phyloP scores from a whole-genome alignment of 1,140 invertebrate genomes.

The Drosophila pandora region DNA sequence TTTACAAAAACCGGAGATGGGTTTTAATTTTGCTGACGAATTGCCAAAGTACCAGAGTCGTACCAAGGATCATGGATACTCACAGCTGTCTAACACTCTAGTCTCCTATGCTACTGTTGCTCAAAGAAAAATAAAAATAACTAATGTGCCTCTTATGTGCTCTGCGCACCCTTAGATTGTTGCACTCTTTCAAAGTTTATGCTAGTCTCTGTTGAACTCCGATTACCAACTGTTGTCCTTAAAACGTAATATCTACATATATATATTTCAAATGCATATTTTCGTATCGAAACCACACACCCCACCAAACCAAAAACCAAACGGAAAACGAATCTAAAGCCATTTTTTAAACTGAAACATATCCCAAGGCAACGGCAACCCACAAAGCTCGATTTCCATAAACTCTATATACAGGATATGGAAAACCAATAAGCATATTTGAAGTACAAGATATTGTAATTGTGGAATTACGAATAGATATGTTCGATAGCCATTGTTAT shows the following conservation, averaged over 20 bases:
- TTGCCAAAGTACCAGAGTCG: constrained; percentile 31
- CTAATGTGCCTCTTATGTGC: constrained; percentile 69
- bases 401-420: not conserved
- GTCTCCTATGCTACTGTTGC: constrained; percentile 50
- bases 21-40: constrained; percentile 26
- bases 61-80: constrained; percentile 33
- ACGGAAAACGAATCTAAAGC: constrained; percentile 25
- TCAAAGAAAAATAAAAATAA: constrained; percentile 48
- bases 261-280: constrained; percentile 32
- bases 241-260: constrained; percentile 7
- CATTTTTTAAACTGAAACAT: constrained; percentile 64
- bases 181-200: constrained; percentile 70
- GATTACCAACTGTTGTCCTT: not conserved
- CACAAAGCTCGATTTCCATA: constrained; percentile 44
- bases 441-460: constrained; percentile 60
- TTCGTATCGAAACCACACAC: constrained; percentile 42
- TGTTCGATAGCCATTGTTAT: constrained; percentile 58
- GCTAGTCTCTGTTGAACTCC: constrained; percentile 57
- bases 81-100: constrained; percentile 52
- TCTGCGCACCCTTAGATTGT: constrained; percentile 58
- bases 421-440: constrained; percentile 27
- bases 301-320: constrained; percentile 50
- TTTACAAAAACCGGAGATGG: constrained; percentile 4
- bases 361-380: constrained; percentile 60
- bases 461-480: constrained; percentile 14